phyloP scores from a whole-genome alignment of 2,797 vertebrate genomes.

The Halcyon smyrnensis region DNA sequence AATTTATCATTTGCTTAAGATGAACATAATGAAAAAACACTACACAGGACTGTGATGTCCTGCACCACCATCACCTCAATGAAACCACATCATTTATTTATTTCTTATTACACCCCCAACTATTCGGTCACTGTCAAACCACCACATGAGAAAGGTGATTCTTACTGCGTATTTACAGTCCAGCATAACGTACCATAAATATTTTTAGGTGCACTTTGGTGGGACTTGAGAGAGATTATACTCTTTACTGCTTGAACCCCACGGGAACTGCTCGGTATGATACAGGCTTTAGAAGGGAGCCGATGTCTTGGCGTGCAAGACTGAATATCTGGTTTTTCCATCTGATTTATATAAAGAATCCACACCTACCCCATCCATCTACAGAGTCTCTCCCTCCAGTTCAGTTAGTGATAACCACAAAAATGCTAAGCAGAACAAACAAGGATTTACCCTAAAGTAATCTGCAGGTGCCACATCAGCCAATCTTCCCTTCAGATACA shows the following conservation, averaged over 20 bases:
- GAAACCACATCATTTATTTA: not conserved
- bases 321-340: slow-evolving; percentile 59
- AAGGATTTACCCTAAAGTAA: slow-evolving; percentile 68
- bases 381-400: slow-evolving; percentile 53
- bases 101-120: not conserved
- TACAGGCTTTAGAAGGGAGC: slow-evolving; percentile 2
- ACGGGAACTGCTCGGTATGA: slow-evolving; percentile 49
- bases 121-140: not conserved
- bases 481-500: slow-evolving; percentile 69
- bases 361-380: slow-evolving; percentile 21
- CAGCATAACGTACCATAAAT: not conserved
- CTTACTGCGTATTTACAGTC: not conserved
- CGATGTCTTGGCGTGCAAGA: slow-evolving; percentile 48
- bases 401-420: slow-evolving; percentile 64
- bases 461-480: slow-evolving; percentile 70
- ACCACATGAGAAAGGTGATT: not conserved
- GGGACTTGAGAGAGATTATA: slow-evolving; percentile 51
- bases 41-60: not conserved
- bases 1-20: not conserved
- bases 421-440: slow-evolving; percentile 73
- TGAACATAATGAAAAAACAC: not conserved
- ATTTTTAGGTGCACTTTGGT: slow-evolving; percentile 20
- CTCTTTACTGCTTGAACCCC: slow-evolving; percentile 31
- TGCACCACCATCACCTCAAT: not conserved
- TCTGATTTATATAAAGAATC: slow-evolving; percentile 51